Conservation (phyloP, 2,888 invertebrate genomes). For the Caenorhabditis zanzibari region DNA sequence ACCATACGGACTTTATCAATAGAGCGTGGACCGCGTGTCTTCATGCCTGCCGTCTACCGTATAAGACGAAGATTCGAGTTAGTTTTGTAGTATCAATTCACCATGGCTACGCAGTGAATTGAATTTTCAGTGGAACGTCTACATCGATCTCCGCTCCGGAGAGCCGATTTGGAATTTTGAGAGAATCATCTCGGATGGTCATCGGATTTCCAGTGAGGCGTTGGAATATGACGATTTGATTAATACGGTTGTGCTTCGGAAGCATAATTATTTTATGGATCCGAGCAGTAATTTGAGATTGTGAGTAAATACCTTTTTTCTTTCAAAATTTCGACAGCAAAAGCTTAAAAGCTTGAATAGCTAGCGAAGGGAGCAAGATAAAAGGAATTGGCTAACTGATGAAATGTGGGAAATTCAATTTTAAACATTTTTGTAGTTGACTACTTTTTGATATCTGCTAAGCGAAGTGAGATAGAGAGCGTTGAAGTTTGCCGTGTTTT, state of each 20-base stretch:
- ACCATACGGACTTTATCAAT: slow-evolving; percentile 33
- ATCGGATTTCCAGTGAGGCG: slow-evolving; percentile 20
- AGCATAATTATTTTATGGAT: slow-evolving; percentile 27
- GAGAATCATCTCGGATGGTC: slow-evolving; percentile 41
- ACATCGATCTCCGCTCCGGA: slow-evolving; percentile 50
- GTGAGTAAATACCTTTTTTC: no score
- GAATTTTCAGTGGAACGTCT: slow-evolving; percentile 55
- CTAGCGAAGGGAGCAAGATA: neutral
- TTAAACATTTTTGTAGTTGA: neutral
- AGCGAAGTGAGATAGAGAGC: neutral
- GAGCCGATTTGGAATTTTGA: slow-evolving; percentile 58
- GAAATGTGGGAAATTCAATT: neutral
- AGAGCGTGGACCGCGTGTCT: slow-evolving; percentile 44
- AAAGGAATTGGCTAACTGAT: neutral
- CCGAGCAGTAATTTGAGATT: slow-evolving; percentile 36
- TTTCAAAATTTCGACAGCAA: no score
- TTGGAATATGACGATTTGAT: slow-evolving; percentile 45
- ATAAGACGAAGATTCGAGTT: slow-evolving; percentile 45
- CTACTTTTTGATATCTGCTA: neutral
- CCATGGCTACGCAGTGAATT: no score
- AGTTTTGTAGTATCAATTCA: no score
- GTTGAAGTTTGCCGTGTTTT: neutral
- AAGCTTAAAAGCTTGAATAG: no score
- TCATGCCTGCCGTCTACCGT: slow-evolving; percentile 49
- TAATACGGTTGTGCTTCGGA: slow-evolving; percentile 22